Percentiles rank a stretch among this genome's conserved stretches.
Evolutionary conservation across 2,797 vertebrate species (phyloP).

Genomic region (Danio kyathit): DNA sequence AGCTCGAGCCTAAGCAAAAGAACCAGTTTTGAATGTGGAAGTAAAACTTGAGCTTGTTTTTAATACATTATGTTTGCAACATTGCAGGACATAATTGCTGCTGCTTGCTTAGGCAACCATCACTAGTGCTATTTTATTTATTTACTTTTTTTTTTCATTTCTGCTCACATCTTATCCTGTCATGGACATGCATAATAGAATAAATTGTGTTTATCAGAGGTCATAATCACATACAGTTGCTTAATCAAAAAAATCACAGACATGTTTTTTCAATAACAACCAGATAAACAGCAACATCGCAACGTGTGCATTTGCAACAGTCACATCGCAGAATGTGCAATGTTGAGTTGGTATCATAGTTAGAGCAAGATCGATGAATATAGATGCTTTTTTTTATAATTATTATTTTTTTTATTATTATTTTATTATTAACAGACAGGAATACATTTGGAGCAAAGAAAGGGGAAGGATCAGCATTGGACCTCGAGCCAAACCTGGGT

Average conservation of each 20-base stretch:
- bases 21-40: constrained; percentile 30
- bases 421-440: no score
- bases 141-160: neutral
- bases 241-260: neutral
- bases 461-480: no score
- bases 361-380: no score
- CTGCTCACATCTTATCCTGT: neutral
- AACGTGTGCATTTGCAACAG: no score
- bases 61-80: constrained; percentile 6
- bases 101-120: neutral
- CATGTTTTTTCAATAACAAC: neutral
- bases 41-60: constrained; percentile 32
- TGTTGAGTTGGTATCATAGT: no score
- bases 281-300: neutral
- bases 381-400: no score
- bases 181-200: neutral
- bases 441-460: no score
- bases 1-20: constrained; percentile 46
- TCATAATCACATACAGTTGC: neutral
- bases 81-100: neutral
- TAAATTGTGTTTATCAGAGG: neutral
- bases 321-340: no score
- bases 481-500: no score
- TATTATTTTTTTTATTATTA: no score
- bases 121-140: neutral